These are phyloP conservation scores for Hemitrygon akajei DNA, from an alignment of 2,797 vertebrate genomes.

Conservation along the genomic window DNA sequence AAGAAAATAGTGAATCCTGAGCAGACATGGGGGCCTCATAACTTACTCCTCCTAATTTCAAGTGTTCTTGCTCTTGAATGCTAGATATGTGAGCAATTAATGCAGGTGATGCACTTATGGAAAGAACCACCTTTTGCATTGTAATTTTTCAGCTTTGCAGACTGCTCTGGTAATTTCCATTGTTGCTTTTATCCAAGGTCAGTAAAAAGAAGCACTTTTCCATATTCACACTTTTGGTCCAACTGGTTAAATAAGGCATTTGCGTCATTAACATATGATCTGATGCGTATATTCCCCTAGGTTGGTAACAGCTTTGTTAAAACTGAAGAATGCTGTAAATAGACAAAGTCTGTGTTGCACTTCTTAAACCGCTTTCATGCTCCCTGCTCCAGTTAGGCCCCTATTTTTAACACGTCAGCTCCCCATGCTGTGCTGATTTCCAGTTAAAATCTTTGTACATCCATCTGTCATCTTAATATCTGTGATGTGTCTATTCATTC, in stretches of 20 bases:
- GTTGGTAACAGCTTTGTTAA: slow-evolving; percentile 13
- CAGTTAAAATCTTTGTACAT: neutral
- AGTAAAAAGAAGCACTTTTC: neutral
- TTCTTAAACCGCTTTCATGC: neutral
- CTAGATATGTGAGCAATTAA: neutral
- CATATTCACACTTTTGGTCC: neutral
- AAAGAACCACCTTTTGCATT: neutral
- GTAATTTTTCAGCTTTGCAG: neutral
- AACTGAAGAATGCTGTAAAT: neutral
- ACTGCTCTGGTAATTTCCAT: neutral
- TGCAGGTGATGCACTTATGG: neutral
- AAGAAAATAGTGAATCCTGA: too few relatives aligned
- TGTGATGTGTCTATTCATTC: neutral
- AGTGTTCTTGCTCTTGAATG: too few relatives aligned
- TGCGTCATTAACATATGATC: slow-evolving; percentile 14
- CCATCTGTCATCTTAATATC: slow-evolving; percentile 8
- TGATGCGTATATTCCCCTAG: neutral
- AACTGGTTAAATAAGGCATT: slow-evolving; percentile 20
- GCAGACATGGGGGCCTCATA: too few relatives aligned
- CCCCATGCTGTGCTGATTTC: neutral
- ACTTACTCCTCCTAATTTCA: too few relatives aligned
- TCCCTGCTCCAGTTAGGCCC: neutral
- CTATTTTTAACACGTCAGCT: neutral
- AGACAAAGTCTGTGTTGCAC: neutral
- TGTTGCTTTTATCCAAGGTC: neutral